phyloP scores from a whole-genome alignment of 2,113 vertebrate species.

The Azemiops feae region DNA sequence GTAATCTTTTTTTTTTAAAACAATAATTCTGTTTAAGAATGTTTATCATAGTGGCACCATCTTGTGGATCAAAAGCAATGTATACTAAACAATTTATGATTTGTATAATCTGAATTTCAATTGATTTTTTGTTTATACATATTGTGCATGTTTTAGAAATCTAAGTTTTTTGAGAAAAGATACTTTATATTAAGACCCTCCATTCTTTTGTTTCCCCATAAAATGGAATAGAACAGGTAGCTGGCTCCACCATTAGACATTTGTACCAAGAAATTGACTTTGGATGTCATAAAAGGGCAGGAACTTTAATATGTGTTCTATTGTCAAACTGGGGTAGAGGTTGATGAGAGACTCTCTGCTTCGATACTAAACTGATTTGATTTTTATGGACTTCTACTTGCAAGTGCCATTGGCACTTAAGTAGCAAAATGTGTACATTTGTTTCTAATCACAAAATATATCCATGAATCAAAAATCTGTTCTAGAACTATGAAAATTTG shows the following conservation, averaged over 20 bases:
- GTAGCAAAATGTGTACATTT: neutral
- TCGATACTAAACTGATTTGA: neutral
- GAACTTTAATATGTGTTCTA: neutral
- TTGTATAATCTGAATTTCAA: neutral
- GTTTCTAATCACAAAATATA: neutral
- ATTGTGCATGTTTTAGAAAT: neutral
- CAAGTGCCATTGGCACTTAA: neutral
- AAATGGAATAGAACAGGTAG: neutral
- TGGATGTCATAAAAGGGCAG: neutral
- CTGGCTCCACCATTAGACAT: neutral
- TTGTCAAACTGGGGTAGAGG: neutral
- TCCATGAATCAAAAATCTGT: neutral
- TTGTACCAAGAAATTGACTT: neutral
- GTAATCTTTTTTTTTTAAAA: neutral
- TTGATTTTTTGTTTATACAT: neutral
- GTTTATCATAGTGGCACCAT: slow-evolving; percentile 18
- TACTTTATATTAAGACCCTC: neutral
- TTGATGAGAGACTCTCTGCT: neutral
- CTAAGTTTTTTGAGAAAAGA: neutral
- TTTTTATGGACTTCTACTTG: neutral
- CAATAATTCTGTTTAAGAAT: neutral
- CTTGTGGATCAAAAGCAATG: slow-evolving; percentile 16
- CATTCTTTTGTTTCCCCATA: neutral
- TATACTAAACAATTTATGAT: neutral
- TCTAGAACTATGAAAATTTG: neutral